phyloP scores from a whole-genome alignment of 2,888 invertebrate species.

The Drosophila prolongata region DNA sequence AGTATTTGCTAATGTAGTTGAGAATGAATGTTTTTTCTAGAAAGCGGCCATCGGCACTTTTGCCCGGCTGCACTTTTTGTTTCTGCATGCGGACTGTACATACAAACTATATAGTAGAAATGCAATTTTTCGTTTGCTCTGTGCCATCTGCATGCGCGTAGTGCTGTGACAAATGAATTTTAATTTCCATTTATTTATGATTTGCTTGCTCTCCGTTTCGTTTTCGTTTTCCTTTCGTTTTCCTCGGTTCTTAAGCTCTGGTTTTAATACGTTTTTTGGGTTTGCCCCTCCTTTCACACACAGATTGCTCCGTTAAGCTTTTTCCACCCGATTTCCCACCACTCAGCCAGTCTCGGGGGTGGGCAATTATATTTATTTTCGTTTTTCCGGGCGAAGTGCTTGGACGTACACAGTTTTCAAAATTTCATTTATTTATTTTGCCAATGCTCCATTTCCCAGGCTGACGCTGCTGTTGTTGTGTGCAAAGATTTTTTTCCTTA shows the following conservation, averaged over 20 bases:
- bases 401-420: conserved; percentile 24
- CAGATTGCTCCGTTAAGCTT: conserved; percentile 31
- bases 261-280: conserved; percentile 42
- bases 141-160: conserved; percentile 66
- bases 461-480: conserved; percentile 75
- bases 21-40: conserved; percentile 63
- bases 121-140: conserved; percentile 30
- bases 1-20: conserved; percentile 79
- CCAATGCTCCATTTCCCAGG: conserved; percentile 52
- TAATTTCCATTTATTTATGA: conserved; percentile 68
- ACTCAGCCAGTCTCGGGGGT: conserved; percentile 11
- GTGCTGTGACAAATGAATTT: conserved; percentile 56
- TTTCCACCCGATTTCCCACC: conserved; percentile 32
- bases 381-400: conserved; percentile 20
- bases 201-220: conserved; percentile 62
- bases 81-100: conserved; percentile 65
- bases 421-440: conserved; percentile 47
- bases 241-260: conserved; percentile 34
- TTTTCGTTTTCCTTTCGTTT: conserved; percentile 28
- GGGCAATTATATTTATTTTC: conserved; percentile 41
- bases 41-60: conserved; percentile 22
- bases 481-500: conserved; percentile 75
- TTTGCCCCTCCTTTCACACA: conserved; percentile 12
- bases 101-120: conserved; percentile 37
- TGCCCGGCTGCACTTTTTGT: conserved; percentile 57